Percentiles rank a stretch among this genome's conserved stretches.
Conservation (phyloP, 2,888 invertebrate genomes). For the Tenthredo notha region DNA sequence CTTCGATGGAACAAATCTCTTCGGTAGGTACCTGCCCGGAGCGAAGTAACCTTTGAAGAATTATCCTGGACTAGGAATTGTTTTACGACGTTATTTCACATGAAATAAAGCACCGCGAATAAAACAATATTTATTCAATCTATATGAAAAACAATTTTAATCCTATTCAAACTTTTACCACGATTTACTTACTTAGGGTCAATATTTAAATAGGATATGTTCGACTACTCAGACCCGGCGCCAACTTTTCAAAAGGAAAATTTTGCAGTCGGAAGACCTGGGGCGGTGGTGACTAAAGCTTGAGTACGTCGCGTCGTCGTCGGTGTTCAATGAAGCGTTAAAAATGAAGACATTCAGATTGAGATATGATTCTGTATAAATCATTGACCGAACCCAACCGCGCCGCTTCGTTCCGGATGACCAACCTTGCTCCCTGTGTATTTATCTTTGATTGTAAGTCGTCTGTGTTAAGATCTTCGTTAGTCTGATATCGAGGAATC, state of each 20-base stretch:
- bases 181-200: conserved; percentile 1
- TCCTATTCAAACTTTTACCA: not conserved
- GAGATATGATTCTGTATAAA: conserved; percentile 77
- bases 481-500: not conserved
- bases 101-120: not conserved
- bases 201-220: conserved; percentile 3
- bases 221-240: not conserved
- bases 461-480: conserved; percentile 7
- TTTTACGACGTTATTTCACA: not conserved
- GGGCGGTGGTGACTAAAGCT: conserved; percentile 55
- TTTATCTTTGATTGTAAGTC: conserved; percentile 2
- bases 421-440: conserved; percentile 56
- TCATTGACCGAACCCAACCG: conserved; percentile 67
- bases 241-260: conserved; percentile 1
- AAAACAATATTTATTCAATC: not conserved
- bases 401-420: conserved; percentile 60
- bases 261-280: conserved; percentile 31
- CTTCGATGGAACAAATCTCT: conserved; percentile 1
- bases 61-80: not conserved
- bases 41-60: not conserved
- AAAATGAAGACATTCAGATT: conserved; percentile 77
- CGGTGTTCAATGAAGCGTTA: conserved; percentile 69
- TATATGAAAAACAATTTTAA: not conserved
- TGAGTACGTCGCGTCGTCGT: conserved; percentile 52
- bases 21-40: not conserved